Percentiles rank a stretch among this genome's conserved stretches.
Evolutionary conservation across 92 coral and sea anemone species (phyloP).

Genomic region (Epizoanthus scotinus): DNA sequence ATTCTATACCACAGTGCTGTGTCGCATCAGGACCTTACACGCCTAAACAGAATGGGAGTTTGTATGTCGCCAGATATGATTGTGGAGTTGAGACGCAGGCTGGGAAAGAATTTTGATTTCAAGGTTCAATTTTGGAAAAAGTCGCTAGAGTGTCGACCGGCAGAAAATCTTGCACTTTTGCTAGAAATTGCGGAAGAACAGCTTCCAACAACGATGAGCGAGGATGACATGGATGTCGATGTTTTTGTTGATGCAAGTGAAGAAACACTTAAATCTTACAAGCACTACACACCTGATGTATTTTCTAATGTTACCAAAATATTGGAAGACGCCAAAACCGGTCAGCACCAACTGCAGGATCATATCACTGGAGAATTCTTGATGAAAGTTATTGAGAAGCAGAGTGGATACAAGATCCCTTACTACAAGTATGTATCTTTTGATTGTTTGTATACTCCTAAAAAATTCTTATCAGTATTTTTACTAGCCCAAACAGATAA

Average conservation of each 20-base stretch:
- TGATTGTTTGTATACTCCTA: not conserved
- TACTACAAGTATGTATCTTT: constrained; percentile 14
- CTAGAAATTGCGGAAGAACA: constrained; percentile 43
- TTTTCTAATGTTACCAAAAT: not conserved
- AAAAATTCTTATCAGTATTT: not conserved
- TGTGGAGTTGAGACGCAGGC: constrained; percentile 28
- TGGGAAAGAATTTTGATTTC: constrained; percentile 51
- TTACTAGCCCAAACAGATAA: not conserved
- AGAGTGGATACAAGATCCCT: constrained; percentile 3
- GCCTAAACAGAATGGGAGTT: constrained; percentile 60
- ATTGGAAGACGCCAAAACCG: constrained; percentile 4
- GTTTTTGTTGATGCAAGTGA: constrained; percentile 5
- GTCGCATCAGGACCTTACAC: constrained; percentile 48
- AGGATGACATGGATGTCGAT: constrained; percentile 42
- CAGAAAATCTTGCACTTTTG: constrained; percentile 21
- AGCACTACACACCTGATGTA: not conserved
- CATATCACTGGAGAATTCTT: constrained; percentile 29
- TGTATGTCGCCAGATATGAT: constrained; percentile 68
- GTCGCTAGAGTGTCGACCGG: constrained; percentile 48
- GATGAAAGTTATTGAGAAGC: constrained; percentile 13
- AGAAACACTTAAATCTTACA: constrained; percentile 35
- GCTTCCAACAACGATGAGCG: not conserved
- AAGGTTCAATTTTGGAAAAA: constrained; percentile 55
- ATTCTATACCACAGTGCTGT: constrained; percentile 66
- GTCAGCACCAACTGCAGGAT: not conserved